phyloP scores from a whole-genome alignment of 2,888 invertebrate species.

The Nasonia oneida region DNA sequence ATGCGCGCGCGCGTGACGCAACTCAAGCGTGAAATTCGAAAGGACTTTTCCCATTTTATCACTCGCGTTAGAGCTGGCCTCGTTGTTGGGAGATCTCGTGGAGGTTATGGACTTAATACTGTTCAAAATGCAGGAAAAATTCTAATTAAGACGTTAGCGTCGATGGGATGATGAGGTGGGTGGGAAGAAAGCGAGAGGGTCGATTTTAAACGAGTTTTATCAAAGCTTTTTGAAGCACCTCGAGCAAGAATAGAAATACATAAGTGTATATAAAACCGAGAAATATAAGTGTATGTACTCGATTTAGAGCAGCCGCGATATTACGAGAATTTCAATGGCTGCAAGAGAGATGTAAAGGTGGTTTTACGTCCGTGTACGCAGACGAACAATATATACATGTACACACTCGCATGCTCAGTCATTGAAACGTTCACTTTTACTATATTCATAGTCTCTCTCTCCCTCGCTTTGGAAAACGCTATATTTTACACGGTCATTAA shows the following conservation, averaged over 20 bases:
- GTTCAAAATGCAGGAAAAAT: neutral
- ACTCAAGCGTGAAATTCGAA: slow-evolving; percentile 61
- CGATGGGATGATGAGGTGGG: neutral
- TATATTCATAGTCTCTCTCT: neutral
- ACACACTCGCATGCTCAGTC: slow-evolving; percentile 22
- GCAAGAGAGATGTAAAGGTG: slow-evolving; percentile 19
- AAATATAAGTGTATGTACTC: neutral
- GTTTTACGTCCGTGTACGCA: neutral
- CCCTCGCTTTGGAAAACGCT: neutral
- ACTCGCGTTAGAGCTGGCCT: slow-evolving; percentile 2
- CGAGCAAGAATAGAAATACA: neutral
- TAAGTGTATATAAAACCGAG: neutral
- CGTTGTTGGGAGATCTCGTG: neutral
- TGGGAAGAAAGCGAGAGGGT: neutral
- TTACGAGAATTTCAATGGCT: slow-evolving; percentile 2
- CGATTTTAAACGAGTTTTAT: neutral
- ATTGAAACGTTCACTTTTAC: slow-evolving; percentile 57
- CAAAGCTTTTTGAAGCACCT: neutral
- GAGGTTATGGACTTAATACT: neutral
- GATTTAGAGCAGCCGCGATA: neutral
- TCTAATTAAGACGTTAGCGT: neutral
- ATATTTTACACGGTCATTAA: slow-evolving; percentile 10
- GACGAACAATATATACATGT: slow-evolving; percentile 17
- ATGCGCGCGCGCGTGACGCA: slow-evolving; percentile 49
- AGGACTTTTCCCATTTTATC: slow-evolving; percentile 60